A percentile compares a stretch with the other conserved stretches of the same genome.
Conservation (phyloP, 1,140 invertebrate genomes). For the Andrena cerasifolii region DNA sequence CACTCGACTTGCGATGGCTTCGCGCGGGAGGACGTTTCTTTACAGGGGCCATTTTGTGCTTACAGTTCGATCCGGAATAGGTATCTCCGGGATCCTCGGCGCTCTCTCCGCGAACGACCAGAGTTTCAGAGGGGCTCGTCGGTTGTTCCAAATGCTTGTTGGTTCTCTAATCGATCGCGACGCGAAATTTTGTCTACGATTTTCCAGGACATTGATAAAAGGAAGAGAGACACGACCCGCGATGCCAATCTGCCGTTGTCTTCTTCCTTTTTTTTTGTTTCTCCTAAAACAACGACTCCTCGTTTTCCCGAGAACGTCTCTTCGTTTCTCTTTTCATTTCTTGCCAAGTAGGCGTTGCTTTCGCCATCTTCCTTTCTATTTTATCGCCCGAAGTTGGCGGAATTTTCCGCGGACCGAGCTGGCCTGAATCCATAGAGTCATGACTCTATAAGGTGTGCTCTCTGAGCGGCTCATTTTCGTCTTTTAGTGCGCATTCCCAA, state of each 20-base stretch:
- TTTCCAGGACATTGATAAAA: constrained; percentile 48
- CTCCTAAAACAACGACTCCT: constrained; percentile 28
- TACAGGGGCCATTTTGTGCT: constrained; percentile 55
- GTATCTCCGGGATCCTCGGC: too few relatives aligned
- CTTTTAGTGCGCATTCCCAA: too few relatives aligned
- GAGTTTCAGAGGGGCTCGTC: neutral
- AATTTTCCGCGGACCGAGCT: neutral
- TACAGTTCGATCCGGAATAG: constrained; percentile 27
- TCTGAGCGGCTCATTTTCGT: too few relatives aligned
- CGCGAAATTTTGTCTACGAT: constrained; percentile 52
- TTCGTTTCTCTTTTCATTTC: neutral
- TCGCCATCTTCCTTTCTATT: neutral
- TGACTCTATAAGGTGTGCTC: too few relatives aligned
- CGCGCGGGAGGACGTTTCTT: constrained; percentile 29
- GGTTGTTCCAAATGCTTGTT: neutral
- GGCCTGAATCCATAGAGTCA: neutral
- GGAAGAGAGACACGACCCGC: constrained; percentile 18
- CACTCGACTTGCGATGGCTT: constrained; percentile 42
- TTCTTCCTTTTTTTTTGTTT: constrained; percentile 2
- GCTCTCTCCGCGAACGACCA: neutral
- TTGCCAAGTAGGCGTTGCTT: constrained; percentile 3
- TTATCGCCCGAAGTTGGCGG: neutral
- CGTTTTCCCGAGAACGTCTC: neutral
- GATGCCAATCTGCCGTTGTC: constrained; percentile 10
- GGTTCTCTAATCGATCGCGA: constrained; percentile 22